A percentile compares a stretch with the other conserved stretches of the same genome.
Evolutionary conservation across 2,888 invertebrate species (phyloP).

Genomic region (Lymantria monacha): DNA sequence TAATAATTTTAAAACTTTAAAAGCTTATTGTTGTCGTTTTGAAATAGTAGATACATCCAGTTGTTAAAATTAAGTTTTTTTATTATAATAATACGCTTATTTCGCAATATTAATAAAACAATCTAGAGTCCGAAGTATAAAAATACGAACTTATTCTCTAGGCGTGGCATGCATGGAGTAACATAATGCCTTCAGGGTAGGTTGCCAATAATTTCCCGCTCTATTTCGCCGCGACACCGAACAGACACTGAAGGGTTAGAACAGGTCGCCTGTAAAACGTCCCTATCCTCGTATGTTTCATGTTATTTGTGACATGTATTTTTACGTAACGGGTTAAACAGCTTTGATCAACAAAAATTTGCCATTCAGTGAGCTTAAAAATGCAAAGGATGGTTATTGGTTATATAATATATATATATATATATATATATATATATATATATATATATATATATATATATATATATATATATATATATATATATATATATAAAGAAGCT

Average conservation of each 20-base stretch:
- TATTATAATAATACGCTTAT: no score
- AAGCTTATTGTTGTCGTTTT: neutral
- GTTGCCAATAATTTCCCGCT: slow-evolving; percentile 44
- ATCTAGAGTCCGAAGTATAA: slow-evolving; percentile 12
- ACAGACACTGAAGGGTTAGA: slow-evolving; percentile 39
- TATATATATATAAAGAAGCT: no score
- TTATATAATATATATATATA: no score
- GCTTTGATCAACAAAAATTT: slow-evolving; percentile 5
- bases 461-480: no score
- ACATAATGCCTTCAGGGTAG: slow-evolving; percentile 35
- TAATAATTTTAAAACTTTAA: neutral
- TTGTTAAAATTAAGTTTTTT: no score
- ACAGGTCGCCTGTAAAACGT: slow-evolving; percentile 52
- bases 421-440: no score
- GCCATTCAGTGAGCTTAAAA: slow-evolving; percentile 4
- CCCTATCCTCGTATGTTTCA: slow-evolving; percentile 20
- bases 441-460: no score
- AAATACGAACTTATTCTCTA: slow-evolving; percentile 20
- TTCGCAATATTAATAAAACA: no score
- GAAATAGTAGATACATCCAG: no score
- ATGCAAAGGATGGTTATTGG: neutral
- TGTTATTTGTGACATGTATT: slow-evolving; percentile 29
- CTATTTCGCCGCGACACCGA: slow-evolving; percentile 56
- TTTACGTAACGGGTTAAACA: slow-evolving; percentile 10
- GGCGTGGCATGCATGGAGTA: slow-evolving; percentile 30